A percentile compares a stretch with the other conserved stretches of the same genome.
Evolutionary conservation across 2,113 vertebrate species (phyloP).

Genomic region (Istiophorus platypterus): DNA sequence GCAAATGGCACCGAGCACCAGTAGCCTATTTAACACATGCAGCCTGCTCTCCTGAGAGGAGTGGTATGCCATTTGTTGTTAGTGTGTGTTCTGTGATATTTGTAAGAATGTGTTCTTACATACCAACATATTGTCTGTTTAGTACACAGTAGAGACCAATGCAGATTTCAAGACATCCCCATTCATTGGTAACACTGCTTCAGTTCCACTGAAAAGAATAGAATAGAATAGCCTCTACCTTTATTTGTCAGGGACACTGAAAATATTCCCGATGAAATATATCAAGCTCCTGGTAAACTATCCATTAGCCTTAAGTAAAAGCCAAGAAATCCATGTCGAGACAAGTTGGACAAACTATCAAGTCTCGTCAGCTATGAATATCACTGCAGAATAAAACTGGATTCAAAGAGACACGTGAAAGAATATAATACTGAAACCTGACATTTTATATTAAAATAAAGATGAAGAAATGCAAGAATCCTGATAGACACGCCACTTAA

Average conservation of each 20-base stretch:
- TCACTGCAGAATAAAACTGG: background rate
- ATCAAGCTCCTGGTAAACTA: background rate
- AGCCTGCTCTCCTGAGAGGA: slow-evolving; percentile 36
- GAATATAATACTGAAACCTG: background rate
- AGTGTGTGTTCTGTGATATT: background rate
- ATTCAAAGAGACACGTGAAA: background rate
- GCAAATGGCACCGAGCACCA: slow-evolving; percentile 52
- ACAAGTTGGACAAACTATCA: background rate
- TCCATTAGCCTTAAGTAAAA: slow-evolving; percentile 10
- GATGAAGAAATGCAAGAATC: background rate
- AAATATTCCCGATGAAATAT: background rate
- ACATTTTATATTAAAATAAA: background rate
- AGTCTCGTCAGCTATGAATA: background rate
- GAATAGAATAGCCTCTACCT: background rate
- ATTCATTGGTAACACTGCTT: background rate
- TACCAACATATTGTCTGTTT: background rate
- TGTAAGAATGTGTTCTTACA: background rate
- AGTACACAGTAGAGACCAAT: background rate
- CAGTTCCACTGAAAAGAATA: background rate
- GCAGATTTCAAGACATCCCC: background rate
- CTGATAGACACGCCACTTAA: background rate
- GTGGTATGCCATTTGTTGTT: slow-evolving; percentile 24
- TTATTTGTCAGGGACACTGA: background rate
- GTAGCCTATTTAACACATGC: slow-evolving; percentile 47
- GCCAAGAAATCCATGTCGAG: background rate